These are phyloP conservation scores for Thamnophis sirtalis DNA, from an alignment of 2,113 vertebrate species.

Conservation along the genomic window DNA sequence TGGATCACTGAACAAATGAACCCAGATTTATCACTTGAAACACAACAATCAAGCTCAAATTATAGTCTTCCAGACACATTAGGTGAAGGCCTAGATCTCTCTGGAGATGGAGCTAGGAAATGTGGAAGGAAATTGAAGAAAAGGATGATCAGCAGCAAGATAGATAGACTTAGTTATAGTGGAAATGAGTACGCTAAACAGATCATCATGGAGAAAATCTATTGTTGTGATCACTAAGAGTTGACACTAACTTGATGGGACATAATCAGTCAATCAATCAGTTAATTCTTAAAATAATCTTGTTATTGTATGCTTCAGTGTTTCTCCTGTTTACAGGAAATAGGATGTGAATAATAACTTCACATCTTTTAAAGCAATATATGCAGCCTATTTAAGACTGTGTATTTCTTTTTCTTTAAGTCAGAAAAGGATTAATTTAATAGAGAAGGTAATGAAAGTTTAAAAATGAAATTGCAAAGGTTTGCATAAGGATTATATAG, in stretches of 20 bases:
- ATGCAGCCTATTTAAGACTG: background rate
- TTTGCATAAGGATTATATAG: background rate
- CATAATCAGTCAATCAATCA: background rate
- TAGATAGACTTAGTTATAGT: background rate
- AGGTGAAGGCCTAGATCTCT: background rate
- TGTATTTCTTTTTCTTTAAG: background rate
- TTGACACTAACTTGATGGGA: background rate
- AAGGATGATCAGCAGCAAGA: background rate
- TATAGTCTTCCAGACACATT: background rate
- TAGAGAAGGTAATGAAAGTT: constrained; percentile 21
- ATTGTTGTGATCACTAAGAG: background rate
- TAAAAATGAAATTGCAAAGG: background rate
- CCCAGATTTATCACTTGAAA: background rate
- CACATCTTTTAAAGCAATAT: background rate
- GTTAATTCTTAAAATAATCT: background rate
- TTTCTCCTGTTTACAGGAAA: background rate
- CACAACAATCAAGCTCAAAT: background rate
- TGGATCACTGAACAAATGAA: background rate
- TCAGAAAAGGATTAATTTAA: background rate
- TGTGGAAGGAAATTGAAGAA: background rate
- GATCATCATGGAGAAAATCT: background rate
- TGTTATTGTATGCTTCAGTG: background rate
- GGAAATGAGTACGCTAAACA: background rate
- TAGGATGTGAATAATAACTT: background rate
- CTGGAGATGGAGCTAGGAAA: background rate